These are phyloP conservation scores for Willowsia nigromaculata DNA, from an alignment of 2,888 invertebrate genomes.

Conservation along the genomic window DNA sequence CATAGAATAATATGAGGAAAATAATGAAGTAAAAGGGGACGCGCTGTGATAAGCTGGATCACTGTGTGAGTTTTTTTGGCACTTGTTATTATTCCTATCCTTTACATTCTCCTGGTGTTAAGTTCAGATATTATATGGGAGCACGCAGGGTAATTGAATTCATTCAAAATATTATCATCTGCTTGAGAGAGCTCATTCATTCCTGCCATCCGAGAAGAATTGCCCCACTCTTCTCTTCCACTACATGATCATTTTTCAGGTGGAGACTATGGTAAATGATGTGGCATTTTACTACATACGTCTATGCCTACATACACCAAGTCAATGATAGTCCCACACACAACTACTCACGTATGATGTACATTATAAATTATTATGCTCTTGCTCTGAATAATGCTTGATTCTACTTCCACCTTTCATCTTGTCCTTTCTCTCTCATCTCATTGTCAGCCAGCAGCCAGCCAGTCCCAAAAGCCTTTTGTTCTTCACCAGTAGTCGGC, in stretches of 20 bases:
- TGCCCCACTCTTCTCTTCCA: conserved; percentile 27
- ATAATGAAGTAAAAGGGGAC: background rate
- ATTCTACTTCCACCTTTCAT: background rate
- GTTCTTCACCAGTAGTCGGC: conserved; percentile 27
- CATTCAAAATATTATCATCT: conserved; percentile 57
- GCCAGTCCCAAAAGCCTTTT: conserved; percentile 1
- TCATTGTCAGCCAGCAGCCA: conserved; percentile 14
- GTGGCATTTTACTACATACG: conserved; percentile 41
- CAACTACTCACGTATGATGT: background rate
- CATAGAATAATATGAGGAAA: background rate
- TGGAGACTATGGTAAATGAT: conserved; percentile 48
- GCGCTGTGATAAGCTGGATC: conserved; percentile 1
- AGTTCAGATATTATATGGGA: background rate
- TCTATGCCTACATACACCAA: background rate
- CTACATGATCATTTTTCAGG: conserved; percentile 57
- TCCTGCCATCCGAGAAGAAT: conserved; percentile 41
- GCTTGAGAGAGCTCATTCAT: conserved; percentile 59
- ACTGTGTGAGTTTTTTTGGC: background rate
- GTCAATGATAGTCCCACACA: background rate
- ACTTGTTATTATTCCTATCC: background rate
- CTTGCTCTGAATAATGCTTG: too few relatives aligned
- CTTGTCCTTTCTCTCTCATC: conserved; percentile 9
- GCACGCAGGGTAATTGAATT: conserved; percentile 51
- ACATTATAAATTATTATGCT: background rate
- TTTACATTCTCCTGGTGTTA: background rate